Percentiles rank a stretch among this genome's conserved stretches.
phyloP scores from a whole-genome alignment of 2,797 vertebrate species.

The Premnoplex brunnescens region DNA sequence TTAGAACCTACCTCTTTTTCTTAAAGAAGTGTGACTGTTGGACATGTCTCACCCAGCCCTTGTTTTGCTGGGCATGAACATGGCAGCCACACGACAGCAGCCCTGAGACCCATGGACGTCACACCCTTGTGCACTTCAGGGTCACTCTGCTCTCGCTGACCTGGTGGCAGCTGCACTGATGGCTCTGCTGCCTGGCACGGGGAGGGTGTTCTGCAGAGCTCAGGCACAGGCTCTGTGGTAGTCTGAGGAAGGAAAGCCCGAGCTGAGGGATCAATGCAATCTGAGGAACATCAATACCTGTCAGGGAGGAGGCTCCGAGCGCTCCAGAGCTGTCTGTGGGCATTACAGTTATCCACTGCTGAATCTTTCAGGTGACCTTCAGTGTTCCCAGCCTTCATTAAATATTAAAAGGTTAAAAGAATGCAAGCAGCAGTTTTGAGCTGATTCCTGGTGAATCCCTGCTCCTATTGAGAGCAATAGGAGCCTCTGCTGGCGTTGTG shows the following conservation, averaged over 20 bases:
- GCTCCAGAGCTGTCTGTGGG: background rate
- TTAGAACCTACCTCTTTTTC: background rate
- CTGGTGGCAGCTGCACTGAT: rapidly evolving
- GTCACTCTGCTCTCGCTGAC: background rate
- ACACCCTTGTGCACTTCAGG: rapidly evolving
- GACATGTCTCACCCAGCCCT: background rate
- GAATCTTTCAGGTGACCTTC: background rate
- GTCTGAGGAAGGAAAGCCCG: background rate
- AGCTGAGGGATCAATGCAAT: background rate
- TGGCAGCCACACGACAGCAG: background rate
- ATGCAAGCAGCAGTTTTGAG: background rate
- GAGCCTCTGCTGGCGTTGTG: background rate
- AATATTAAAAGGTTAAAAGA: background rate
- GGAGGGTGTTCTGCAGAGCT: background rate
- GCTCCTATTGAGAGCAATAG: background rate
- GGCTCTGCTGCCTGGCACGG: background rate
- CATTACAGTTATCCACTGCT: background rate
- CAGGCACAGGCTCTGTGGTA: background rate
- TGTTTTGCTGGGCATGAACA: background rate
- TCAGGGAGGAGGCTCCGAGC: background rate
- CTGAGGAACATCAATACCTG: background rate
- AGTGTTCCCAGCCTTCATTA: background rate
- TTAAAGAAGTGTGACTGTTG: background rate
- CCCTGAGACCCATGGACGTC: rapidly evolving
- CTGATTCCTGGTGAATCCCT: background rate